Conservation (phyloP, 2,113 vertebrate species). For the Opisthocomus hoazin region DNA sequence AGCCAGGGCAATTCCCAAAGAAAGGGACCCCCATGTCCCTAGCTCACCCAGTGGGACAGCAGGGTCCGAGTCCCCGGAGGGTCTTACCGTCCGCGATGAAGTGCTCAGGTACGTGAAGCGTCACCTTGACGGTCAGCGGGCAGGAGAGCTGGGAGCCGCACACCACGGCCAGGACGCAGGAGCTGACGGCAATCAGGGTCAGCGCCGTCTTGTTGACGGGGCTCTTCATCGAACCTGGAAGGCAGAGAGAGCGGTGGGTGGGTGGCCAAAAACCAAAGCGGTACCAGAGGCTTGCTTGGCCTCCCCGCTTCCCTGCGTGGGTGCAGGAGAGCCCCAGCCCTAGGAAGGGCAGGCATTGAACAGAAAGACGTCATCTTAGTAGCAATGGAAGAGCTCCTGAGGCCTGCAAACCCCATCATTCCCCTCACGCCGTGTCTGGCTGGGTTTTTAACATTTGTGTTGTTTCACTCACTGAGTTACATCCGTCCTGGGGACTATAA, state of each 20-base stretch:
- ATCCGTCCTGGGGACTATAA: background rate
- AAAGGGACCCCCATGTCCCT: background rate
- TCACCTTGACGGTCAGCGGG: conserved; percentile 94
- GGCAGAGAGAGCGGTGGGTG: background rate
- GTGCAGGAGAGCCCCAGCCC: background rate
- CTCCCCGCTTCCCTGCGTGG: fast-evolving
- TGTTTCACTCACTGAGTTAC: background rate
- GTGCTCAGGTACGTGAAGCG: conserved; percentile 95
- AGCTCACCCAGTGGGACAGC: fast-evolving
- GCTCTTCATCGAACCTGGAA: conserved; percentile 89
- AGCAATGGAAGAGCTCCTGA: background rate
- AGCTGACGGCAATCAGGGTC: conserved; percentile 92
- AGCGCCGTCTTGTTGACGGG: conserved; percentile 93
- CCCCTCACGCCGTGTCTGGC: background rate
- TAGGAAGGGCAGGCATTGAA: fast-evolving
- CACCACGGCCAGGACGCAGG: conserved; percentile 93
- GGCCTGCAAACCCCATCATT: background rate
- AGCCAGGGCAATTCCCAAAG: background rate
- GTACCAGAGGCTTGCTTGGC: background rate
- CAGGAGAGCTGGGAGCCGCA: conserved; percentile 93
- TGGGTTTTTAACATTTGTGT: background rate
- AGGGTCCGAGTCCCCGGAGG: fast-evolving
- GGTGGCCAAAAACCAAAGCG: background rate
- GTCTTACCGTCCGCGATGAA: conserved; percentile 97
- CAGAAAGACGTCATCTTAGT: background rate